Base-by-base conservation (phyloP, 2,797 vertebrate species). In the Adelosebastes latens region DNA sequence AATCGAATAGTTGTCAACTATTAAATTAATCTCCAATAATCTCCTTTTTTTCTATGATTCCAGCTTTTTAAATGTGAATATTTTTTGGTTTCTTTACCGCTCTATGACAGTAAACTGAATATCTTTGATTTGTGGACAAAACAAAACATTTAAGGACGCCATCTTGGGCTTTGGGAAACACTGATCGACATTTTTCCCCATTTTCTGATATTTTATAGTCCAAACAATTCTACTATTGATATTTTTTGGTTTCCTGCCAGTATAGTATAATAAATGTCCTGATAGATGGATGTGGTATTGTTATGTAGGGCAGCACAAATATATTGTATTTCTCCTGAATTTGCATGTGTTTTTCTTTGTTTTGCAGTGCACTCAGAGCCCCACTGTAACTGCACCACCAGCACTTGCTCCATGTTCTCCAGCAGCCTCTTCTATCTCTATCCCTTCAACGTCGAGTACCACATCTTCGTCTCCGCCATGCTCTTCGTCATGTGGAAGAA, bases 401-500 rank as follows among this genome's bases (percentile, higher is more conserved):
- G 92, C 11, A 95, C 97, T 14, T 99, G 98, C 87, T 93, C 96
- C 0, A 95, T 97, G 93, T 96, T 99, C 93, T 96, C 96, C 62
- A 96, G 95, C 56, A 97, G 97, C 74, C 96, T 98, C 70, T 97
- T 97, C 88, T 99, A 99, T 77, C 96, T 99, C 13, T 98, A 97
- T 76, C 99, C 99, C 20, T 99, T 99, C 93, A 99, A 97, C 90
- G 98, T 98, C 0, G 98, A 99, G 87, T 99, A 98, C 86, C 98
- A 99, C 94, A 98, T 99, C 88, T 96, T 99, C 75, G 97, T 98
- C 72, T 99, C 99, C 0, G 98, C 96, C 0, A 96, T 99, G 96
- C 95, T 99, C 59, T 99, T 98, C 0, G 97, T 99, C 75, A 96
- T 99, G 85, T 99, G 99, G 99, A 99, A 99, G 89, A 99, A 99